Conservation (phyloP, 2,888 invertebrate species). For the Anticlea derivata region DNA sequence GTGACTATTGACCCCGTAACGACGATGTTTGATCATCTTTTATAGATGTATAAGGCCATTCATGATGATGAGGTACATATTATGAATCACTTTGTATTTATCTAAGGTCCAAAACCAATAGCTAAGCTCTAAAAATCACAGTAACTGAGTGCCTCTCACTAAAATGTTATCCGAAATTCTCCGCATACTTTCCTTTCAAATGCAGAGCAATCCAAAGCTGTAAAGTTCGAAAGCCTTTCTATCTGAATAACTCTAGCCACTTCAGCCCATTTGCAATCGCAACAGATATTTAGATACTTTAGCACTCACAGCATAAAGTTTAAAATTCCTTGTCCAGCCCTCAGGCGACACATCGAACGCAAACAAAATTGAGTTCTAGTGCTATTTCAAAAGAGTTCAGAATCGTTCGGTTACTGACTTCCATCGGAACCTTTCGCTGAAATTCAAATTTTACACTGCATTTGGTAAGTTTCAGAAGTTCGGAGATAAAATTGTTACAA, state of each 20-base stretch:
- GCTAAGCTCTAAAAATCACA: conserved; percentile 2
- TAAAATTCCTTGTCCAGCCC: conserved; percentile 13
- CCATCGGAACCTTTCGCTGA: conserved; percentile 30
- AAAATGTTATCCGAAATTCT: conserved; percentile 23
- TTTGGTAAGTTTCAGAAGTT: conserved; percentile 36
- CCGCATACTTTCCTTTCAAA: conserved; percentile 23
- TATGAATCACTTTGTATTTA: no score
- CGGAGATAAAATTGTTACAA: conserved; percentile 41
- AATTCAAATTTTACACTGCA: conserved; percentile 34
- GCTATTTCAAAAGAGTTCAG: conserved; percentile 25
- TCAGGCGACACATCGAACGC: conserved; percentile 10
- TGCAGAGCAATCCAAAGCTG: conserved; percentile 29
- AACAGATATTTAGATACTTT: conserved; percentile 15
- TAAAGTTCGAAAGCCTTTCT: conserved; percentile 24
- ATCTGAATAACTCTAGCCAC: conserved; percentile 26
- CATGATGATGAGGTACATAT: no score
- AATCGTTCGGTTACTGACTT: conserved; percentile 20
- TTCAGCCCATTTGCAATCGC: conserved; percentile 16
- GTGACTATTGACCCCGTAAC: no score
- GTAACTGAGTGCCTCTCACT: conserved; percentile 6
- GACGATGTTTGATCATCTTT: no score
- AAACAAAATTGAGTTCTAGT: conserved; percentile 24
- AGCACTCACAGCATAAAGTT: conserved; percentile 11
- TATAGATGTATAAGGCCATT: no score
- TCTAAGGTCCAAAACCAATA: neutral